phyloP scores from a whole-genome alignment of 2,113 vertebrate species.

The Phodopus roborovskii region DNA sequence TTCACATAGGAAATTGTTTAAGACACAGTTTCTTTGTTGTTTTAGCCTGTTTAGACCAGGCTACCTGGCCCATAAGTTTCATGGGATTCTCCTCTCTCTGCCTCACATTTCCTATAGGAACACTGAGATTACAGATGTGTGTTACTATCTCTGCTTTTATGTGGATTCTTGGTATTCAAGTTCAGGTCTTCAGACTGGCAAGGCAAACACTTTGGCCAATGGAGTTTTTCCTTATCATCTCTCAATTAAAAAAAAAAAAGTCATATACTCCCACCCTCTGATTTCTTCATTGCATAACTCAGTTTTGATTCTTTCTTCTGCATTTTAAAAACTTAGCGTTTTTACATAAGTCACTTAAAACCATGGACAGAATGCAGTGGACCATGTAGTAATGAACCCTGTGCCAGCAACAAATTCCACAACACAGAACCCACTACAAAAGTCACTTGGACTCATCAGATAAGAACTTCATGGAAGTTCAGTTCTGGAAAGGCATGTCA shows the following conservation, averaged over 20 bases:
- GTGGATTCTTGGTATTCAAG: neutral
- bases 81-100: neutral
- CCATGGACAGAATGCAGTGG: neutral
- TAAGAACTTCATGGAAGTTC: neutral
- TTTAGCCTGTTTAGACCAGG: neutral
- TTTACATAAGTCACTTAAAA: neutral
- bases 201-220: neutral
- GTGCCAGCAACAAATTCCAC: neutral
- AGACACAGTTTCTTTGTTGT: neutral
- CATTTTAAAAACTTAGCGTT: neutral
- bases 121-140: neutral
- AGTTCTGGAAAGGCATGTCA: neutral
- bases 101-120: neutral
- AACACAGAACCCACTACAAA: neutral
- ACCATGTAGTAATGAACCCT: neutral
- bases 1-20: neutral
- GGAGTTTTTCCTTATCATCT: neutral
- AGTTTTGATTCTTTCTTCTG: neutral
- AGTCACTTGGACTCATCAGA: neutral
- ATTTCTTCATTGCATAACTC: no score
- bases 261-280: neutral
- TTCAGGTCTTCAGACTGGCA: neutral
- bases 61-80: no score
- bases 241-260: neutral
- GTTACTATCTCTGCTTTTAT: neutral